phyloP scores from a whole-genome alignment of 1,140 invertebrate genomes.

The Thaumetopoea pityocampa region DNA sequence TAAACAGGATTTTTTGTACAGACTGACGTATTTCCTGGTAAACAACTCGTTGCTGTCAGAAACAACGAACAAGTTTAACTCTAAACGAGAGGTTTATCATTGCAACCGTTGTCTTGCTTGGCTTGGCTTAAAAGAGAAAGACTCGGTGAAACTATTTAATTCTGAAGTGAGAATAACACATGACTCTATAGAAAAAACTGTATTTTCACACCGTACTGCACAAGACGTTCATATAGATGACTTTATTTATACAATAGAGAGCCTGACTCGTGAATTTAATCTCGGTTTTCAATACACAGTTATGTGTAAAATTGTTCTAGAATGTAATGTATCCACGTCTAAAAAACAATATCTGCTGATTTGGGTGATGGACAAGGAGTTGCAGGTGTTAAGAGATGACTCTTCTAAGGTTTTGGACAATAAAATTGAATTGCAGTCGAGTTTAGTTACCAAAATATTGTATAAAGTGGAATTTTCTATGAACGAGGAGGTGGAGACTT shows the following conservation, averaged over 20 bases:
- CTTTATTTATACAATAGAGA: conserved; percentile 71
- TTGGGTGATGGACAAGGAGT: conserved; percentile 76
- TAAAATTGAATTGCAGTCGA: conserved; percentile 53
- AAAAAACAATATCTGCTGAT: conserved; percentile 72
- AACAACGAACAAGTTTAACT: conserved; percentile 61
- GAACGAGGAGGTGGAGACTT: conserved; percentile 64
- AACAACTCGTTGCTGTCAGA: conserved; percentile 53
- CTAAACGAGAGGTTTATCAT: conserved; percentile 61
- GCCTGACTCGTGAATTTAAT: conserved; percentile 64
- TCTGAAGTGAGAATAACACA: conserved; percentile 58
- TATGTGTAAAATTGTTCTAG: conserved; percentile 69
- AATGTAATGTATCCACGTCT: conserved; percentile 48
- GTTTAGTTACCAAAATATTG: conserved; percentile 68
- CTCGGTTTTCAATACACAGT: conserved; percentile 66
- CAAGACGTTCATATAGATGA: conserved; percentile 50
- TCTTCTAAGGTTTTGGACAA: conserved; percentile 35
- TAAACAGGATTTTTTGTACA: conserved; percentile 70
- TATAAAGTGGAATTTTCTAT: conserved; percentile 62
- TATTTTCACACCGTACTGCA: conserved; percentile 41
- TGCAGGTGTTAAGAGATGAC: conserved; percentile 62
- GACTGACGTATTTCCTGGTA: conserved; percentile 70
- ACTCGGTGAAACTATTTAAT: conserved; percentile 65
- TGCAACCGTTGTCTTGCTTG: conserved; percentile 76
- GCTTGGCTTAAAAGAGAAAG: conserved; percentile 67
- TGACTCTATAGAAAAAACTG: conserved; percentile 31